Evolutionary conservation across 2,888 invertebrate genomes (phyloP).

Genomic region (Agonum fuliginosum): DNA sequence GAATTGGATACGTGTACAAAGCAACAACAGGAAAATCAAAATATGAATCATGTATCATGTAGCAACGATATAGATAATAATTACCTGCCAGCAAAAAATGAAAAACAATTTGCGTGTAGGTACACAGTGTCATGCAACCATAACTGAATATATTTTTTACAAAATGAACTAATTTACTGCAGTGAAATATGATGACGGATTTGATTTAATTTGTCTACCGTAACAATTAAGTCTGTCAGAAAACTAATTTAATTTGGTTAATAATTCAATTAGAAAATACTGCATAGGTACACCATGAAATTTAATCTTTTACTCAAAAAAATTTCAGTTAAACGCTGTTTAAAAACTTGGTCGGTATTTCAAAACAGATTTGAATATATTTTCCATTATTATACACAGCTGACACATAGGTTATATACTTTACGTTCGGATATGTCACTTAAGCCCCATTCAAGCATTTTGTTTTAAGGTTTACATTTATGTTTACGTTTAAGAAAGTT

Average conservation of each 20-base stretch:
- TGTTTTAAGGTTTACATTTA: too few species aligned
- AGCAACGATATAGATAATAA: background rate
- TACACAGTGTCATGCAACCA: slow-evolving; percentile 20
- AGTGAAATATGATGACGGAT: slow-evolving; percentile 11
- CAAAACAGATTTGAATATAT: too few species aligned
- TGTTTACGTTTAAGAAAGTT: too few species aligned
- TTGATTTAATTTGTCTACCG: background rate
- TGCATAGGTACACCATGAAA: background rate
- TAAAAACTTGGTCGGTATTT: too few species aligned
- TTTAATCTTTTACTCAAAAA: too few species aligned
- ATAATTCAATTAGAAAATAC: slow-evolving; percentile 18
- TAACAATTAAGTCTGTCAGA: background rate
- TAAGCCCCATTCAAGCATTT: too few species aligned
- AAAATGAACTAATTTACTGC: background rate
- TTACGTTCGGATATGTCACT: too few species aligned
- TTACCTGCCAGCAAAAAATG: background rate
- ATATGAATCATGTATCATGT: background rate
- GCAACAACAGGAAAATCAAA: slow-evolving; percentile 1
- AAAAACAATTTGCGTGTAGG: background rate
- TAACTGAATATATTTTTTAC: background rate
- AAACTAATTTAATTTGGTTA: slow-evolving; percentile 18
- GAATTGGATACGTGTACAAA: too few species aligned
- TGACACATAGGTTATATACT: too few species aligned
- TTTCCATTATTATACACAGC: too few species aligned
- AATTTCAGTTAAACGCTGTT: too few species aligned